Evolutionary conservation across 2,797 vertebrate species (phyloP).

Genomic region (Melanogrammus aeglefinus): DNA sequence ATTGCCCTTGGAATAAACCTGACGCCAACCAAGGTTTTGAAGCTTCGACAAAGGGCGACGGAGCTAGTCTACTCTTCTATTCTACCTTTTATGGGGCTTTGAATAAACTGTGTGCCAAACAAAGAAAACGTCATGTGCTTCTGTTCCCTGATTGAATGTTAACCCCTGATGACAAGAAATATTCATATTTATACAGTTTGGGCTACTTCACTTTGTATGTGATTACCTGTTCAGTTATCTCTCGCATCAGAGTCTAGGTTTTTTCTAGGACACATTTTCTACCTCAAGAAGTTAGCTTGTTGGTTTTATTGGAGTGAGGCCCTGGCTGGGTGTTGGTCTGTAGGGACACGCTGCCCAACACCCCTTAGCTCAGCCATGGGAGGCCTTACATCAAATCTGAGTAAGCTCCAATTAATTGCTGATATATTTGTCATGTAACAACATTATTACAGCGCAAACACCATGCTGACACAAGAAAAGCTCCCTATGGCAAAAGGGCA

Average conservation of each 20-base stretch:
- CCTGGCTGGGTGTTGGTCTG: neutral
- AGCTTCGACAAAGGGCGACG: neutral
- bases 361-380: neutral
- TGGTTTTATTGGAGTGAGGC: neutral
- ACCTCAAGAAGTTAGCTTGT: neutral
- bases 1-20: neutral
- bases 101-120: too few species aligned
- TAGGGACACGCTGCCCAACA: neutral
- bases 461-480: too few species aligned
- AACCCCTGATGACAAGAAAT: neutral
- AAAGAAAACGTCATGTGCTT: neutral
- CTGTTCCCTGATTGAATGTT: neutral
- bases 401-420: neutral
- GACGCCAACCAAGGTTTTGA: too few species aligned
- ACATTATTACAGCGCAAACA: too few species aligned
- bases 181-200: neutral
- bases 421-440: too few species aligned
- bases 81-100: too few species aligned
- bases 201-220: neutral
- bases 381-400: neutral
- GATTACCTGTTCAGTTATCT: too few species aligned
- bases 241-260: too few species aligned
- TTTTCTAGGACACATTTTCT: neutral
- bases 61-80: too few species aligned
- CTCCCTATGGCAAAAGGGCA: too few species aligned